Conservation (phyloP, 2,113 vertebrate genomes). For the Phoxinus phoxinus region DNA sequence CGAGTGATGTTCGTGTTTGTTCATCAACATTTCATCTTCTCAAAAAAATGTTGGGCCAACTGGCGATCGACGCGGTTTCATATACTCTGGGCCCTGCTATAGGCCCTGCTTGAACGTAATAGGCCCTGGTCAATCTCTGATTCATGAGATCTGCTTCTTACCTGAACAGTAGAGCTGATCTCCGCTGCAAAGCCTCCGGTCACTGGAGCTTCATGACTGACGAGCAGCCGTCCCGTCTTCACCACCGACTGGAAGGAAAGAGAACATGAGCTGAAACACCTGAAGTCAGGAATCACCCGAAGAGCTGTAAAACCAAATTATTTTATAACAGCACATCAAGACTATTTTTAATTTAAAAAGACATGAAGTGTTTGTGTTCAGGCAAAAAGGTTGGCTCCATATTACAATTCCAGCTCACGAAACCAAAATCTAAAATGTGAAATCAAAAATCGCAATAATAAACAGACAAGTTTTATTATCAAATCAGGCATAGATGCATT, state of each 20-base stretch:
- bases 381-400: too few relatives aligned
- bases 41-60: neutral
- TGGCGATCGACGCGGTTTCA: neutral
- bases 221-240: slow-evolving; percentile 92
- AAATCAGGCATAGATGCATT: neutral
- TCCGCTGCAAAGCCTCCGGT: slow-evolving; percentile 97
- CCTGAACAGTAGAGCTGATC: slow-evolving; percentile 95
- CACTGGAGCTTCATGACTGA: slow-evolving; percentile 95
- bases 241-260: slow-evolving; percentile 85
- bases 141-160: slow-evolving; percentile 60
- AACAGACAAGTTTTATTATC: too few relatives aligned
- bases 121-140: neutral
- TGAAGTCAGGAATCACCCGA: neutral
- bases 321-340: neutral
- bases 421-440: neutral
- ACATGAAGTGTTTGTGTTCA: neutral
- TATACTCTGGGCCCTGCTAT: too few relatives aligned
- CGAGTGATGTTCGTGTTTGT: neutral
- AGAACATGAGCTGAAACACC: slow-evolving; percentile 46
- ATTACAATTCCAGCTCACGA: neutral
- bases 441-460: neutral
- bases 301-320: too few relatives aligned
- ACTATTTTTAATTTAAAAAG: neutral
- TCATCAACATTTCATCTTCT: too few relatives aligned
- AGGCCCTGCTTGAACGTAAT: neutral